phyloP scores from a whole-genome alignment of 2,888 invertebrate species.

The Desoria tigrina region DNA sequence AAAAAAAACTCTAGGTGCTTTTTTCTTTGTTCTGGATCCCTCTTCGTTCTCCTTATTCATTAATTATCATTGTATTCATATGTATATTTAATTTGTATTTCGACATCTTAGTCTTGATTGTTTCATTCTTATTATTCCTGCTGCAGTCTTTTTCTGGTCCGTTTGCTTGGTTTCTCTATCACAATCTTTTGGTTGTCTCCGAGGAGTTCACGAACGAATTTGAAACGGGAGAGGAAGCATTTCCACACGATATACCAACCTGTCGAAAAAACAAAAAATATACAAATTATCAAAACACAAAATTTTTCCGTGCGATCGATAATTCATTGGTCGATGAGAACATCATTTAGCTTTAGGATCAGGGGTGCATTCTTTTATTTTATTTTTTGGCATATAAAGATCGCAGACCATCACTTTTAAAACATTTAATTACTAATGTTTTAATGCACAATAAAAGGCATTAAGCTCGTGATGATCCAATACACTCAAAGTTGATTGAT shows the following conservation, averaged over 20 bases:
- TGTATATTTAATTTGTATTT: neutral
- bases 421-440: no score
- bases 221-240: conserved; percentile 81
- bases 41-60: neutral
- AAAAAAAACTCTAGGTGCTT: conserved; percentile 2
- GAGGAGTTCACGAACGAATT: conserved; percentile 77
- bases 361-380: no score
- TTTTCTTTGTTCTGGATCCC: no score
- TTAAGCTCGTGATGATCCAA: no score
- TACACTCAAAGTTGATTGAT: no score
- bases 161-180: conserved; percentile 7
- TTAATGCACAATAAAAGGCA: no score
- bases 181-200: conserved; percentile 57
- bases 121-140: conserved; percentile 3
- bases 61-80: no score
- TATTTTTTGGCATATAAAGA: no score
- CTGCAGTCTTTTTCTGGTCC: conserved; percentile 14
- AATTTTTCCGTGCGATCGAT: no score
- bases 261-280: conserved; percentile 60
- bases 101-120: neutral
- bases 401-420: no score
- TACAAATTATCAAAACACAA: neutral
- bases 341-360: no score
- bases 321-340: no score
- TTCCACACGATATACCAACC: conserved; percentile 93